phyloP scores from a whole-genome alignment of 2,113 vertebrate species.

The Heterocephalus glaber region DNA sequence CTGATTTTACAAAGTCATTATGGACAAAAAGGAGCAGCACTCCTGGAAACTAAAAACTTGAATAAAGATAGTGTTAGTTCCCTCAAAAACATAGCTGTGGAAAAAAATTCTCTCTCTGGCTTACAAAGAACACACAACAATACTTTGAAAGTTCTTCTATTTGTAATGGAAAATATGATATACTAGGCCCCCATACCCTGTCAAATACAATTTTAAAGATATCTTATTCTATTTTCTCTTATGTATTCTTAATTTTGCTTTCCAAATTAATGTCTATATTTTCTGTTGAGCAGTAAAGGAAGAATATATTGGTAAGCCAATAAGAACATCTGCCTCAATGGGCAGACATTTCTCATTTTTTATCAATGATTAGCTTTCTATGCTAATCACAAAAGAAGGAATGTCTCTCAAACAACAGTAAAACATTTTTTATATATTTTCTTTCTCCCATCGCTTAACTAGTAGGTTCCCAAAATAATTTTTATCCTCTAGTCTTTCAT shows the following conservation, averaged over 20 bases:
- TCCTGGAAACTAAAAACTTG: not conserved
- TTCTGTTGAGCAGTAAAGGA: not conserved
- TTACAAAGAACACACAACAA: not conserved
- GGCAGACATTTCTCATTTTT: not conserved
- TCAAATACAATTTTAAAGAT: constrained; percentile 8
- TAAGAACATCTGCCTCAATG: constrained; percentile 28
- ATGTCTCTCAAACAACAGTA: not conserved
- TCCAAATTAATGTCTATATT: constrained; percentile 14
- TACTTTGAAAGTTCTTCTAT: not conserved
- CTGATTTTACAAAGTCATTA: not conserved
- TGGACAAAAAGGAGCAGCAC: not conserved
- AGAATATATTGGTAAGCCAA: not conserved
- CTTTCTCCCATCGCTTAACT: not conserved
- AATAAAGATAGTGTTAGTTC: not conserved
- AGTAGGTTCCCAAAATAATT: not conserved
- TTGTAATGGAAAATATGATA: not conserved
- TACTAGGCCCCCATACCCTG: not conserved
- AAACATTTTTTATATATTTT: not conserved
- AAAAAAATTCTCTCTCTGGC: not conserved
- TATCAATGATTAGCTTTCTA: constrained; percentile 26
- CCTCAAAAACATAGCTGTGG: not conserved
- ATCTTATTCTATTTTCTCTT: not conserved
- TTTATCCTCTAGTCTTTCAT: not conserved
- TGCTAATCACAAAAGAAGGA: not conserved
- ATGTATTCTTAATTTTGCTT: not conserved